Evolutionary conservation across 2,888 invertebrate species (phyloP).

Genomic region (Cheiracanthium punctorium): DNA sequence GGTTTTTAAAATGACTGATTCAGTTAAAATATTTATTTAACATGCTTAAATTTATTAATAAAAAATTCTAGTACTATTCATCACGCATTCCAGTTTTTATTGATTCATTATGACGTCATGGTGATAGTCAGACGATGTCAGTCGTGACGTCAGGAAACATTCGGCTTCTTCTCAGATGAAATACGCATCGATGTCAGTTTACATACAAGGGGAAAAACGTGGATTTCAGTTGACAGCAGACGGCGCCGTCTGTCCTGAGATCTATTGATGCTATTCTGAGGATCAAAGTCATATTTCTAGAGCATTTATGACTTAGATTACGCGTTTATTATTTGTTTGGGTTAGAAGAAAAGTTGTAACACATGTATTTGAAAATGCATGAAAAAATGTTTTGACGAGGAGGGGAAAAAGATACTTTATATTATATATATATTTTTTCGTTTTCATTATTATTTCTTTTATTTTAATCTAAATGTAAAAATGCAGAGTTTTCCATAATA

Average conservation of each 20-base stretch:
- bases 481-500: no score
- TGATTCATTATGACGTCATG: background rate
- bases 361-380: no score
- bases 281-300: background rate
- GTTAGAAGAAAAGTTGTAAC: background rate
- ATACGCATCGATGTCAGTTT: slow-evolving; percentile 8
- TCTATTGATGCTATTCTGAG: slow-evolving; percentile 21
- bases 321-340: background rate
- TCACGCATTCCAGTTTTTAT: no score
- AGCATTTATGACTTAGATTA: background rate
- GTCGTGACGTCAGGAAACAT: background rate
- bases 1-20: no score
- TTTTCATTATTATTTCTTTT: no score
- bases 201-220: slow-evolving; percentile 4
- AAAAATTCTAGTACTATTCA: no score
- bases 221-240: slow-evolving; percentile 11
- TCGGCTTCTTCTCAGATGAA: background rate
- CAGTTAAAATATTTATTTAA: no score
- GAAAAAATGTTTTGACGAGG: no score
- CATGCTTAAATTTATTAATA: no score
- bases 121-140: background rate
- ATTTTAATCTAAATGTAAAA: no score
- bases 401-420: no score
- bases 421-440: no score
- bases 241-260: slow-evolving; percentile 23